Percentiles rank a stretch among this genome's conserved stretches.
phyloP scores from a whole-genome alignment of 2,797 vertebrate species.

The Mastacembelus armatus region DNA sequence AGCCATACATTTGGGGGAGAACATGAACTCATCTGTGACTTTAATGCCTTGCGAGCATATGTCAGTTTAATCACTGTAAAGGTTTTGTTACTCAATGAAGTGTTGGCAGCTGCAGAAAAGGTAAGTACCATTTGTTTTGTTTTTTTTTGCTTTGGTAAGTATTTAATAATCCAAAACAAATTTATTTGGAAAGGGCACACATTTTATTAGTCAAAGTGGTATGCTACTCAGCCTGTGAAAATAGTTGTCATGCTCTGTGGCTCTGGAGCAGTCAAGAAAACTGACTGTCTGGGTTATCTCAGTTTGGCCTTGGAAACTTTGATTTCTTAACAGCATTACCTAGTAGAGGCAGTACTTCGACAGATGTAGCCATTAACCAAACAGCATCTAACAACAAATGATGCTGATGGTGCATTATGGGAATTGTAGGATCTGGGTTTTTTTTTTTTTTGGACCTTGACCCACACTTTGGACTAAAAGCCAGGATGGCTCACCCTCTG shows the following conservation, averaged over 20 bases:
- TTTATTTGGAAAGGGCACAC: slow-evolving; percentile 33
- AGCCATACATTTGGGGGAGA: slow-evolving; percentile 36
- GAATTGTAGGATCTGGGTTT: not conserved
- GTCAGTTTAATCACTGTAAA: slow-evolving; percentile 49
- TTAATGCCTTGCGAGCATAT: slow-evolving; percentile 50
- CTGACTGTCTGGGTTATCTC: not conserved
- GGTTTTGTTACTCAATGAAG: slow-evolving; percentile 54
- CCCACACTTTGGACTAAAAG: not conserved
- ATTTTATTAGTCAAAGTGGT: not conserved
- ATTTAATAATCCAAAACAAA: slow-evolving; percentile 36
- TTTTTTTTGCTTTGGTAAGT: slow-evolving; percentile 73
- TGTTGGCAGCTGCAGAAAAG: slow-evolving; percentile 63
- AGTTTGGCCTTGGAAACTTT: not conserved
- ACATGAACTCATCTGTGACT: slow-evolving; percentile 48
- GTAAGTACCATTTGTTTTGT: slow-evolving; percentile 77
- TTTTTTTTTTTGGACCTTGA: not conserved
- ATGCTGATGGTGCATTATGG: not conserved
- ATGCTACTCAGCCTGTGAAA: not conserved
- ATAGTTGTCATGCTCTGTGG: not conserved
- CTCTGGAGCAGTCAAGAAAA: slow-evolving; percentile 1
- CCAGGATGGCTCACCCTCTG: not conserved
- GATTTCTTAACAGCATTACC: not conserved
- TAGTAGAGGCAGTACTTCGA: slow-evolving; percentile 5
- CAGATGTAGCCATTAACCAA: not conserved
- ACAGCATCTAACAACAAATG: not conserved